Percentiles rank a stretch among this genome's conserved stretches.
Evolutionary conservation across 1,140 invertebrate genomes (phyloP).

Genomic region (Yoshiicerus persimilis): DNA sequence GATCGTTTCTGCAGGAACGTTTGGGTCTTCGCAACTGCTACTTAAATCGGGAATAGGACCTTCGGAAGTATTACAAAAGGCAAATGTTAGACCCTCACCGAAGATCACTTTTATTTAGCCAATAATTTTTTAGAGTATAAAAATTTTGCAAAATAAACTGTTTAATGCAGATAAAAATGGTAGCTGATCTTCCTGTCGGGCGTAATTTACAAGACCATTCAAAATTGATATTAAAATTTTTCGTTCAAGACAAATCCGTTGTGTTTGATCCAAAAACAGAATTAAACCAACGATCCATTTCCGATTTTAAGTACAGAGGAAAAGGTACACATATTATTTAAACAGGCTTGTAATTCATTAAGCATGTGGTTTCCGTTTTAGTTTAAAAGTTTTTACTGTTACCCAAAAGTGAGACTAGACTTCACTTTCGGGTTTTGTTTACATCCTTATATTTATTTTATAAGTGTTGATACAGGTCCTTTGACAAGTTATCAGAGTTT

Average conservation of each 20-base stretch:
- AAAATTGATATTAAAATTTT: not conserved
- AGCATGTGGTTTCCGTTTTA: not conserved
- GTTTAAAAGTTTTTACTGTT: too few species aligned
- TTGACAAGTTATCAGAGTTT: not conserved
- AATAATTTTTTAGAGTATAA: not conserved
- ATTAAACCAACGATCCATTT: not conserved
- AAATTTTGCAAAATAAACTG: too few species aligned
- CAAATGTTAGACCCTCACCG: not conserved
- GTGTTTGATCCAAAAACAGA: not conserved
- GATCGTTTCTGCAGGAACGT: constrained; percentile 50
- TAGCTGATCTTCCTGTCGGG: constrained; percentile 57
- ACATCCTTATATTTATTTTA: too few species aligned
- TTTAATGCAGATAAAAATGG: not conserved
- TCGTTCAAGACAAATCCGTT: not conserved
- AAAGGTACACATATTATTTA: too few species aligned
- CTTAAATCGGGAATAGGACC: constrained; percentile 57
- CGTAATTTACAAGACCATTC: constrained; percentile 55
- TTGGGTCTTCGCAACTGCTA: constrained; percentile 50
- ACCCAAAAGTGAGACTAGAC: too few species aligned
- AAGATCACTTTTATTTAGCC: too few species aligned
- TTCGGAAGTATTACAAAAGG: constrained; percentile 50
- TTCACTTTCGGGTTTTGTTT: too few species aligned
- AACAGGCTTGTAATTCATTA: too few species aligned
- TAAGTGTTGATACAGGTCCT: not conserved
- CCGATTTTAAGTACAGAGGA: not conserved